A percentile compares a stretch with the other conserved stretches of the same genome.
phyloP scores from a whole-genome alignment of 2,797 vertebrate genomes.

The Poecile montanus region DNA sequence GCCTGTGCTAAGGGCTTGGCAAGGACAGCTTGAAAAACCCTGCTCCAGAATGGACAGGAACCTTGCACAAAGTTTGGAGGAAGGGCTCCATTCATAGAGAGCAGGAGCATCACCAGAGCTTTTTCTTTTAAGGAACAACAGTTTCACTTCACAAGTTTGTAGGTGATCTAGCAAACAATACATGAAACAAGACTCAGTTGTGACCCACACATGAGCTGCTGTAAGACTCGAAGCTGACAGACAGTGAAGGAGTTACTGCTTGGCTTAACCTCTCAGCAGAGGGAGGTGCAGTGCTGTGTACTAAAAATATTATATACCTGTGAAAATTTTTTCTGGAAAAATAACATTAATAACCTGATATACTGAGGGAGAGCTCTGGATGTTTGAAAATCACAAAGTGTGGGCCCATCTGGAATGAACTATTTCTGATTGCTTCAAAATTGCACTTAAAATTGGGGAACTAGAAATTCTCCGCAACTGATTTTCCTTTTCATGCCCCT shows the following conservation, averaged over 20 bases:
- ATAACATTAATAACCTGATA: background rate
- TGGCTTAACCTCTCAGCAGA: background rate
- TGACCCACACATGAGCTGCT: background rate
- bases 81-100: background rate
- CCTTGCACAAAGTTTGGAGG: background rate
- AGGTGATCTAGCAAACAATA: background rate
- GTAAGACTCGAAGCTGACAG: background rate
- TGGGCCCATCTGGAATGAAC: background rate
- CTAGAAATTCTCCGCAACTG: background rate
- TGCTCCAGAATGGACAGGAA: background rate
- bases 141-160: background rate
- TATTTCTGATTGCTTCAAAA: constrained; percentile 11
- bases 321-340: constrained; percentile 14
- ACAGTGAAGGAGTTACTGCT: background rate
- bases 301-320: background rate
- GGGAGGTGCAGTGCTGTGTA: background rate
- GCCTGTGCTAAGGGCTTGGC: background rate
- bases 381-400: accelerated
- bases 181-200: background rate
- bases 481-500: background rate
- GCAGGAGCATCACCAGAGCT: background rate
- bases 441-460: background rate
- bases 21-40: background rate
- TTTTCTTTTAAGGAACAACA: background rate
- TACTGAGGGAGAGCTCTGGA: background rate